Conservation (phyloP, 2,797 vertebrate species). For the Miichthys miiuy region DNA sequence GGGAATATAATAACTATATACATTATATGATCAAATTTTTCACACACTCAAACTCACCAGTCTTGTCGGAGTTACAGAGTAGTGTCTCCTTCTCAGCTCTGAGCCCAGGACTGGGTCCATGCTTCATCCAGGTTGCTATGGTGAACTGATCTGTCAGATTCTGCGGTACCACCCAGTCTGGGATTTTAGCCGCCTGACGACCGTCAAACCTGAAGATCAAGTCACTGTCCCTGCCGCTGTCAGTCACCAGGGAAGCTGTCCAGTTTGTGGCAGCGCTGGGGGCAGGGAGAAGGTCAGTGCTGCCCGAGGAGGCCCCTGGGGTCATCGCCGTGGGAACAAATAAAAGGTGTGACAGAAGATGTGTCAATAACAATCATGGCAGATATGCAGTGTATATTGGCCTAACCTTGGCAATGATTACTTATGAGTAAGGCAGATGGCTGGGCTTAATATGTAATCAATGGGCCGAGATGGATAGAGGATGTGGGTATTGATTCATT, state of each 20-base stretch:
- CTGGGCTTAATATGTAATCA: constrained; percentile 77
- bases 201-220: constrained; percentile 96
- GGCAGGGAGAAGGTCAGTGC: constrained; percentile 94
- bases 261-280: constrained; percentile 91
- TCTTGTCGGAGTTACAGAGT: constrained; percentile 98
- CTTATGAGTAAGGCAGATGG: constrained; percentile 72
- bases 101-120: constrained; percentile 94
- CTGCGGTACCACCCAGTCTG: constrained; percentile 93
- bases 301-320: constrained; percentile 94
- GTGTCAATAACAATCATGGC: constrained; percentile 70
- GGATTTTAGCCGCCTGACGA: constrained; percentile 95
- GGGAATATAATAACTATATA: not conserved
- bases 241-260: constrained; percentile 92
- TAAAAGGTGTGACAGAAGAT: constrained; percentile 49
- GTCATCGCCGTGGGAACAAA: constrained; percentile 49
- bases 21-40: not conserved
- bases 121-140: constrained; percentile 97
- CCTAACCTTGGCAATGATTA: constrained; percentile 79
- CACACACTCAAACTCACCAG: constrained; percentile 84
- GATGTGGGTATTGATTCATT: constrained; percentile 76
- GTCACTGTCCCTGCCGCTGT: constrained; percentile 89
- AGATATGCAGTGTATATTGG: constrained; percentile 47
- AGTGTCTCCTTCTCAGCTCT: constrained; percentile 97
- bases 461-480: constrained; percentile 67
- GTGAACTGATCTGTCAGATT: constrained; percentile 98